A percentile compares a stretch with the other conserved stretches of the same genome.
Conservation (phyloP, 2,888 invertebrate species). For the Spicauda simplicius region DNA sequence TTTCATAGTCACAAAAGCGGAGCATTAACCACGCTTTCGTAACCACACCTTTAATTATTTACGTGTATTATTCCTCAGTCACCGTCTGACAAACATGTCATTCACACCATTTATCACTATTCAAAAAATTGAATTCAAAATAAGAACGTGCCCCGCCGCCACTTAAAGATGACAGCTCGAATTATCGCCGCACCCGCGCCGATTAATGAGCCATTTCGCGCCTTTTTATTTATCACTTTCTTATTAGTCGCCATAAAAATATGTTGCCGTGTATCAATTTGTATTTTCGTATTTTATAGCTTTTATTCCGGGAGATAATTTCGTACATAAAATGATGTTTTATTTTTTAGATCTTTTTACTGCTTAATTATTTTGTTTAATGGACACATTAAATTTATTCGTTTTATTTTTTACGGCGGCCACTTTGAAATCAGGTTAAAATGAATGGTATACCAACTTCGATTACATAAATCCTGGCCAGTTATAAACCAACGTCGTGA, state of each 20-base stretch:
- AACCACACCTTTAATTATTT: slow-evolving; percentile 27
- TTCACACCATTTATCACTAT: slow-evolving; percentile 55
- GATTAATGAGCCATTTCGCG: slow-evolving; percentile 78
- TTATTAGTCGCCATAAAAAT: slow-evolving; percentile 59
- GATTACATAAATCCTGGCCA: background rate
- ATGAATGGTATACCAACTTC: background rate
- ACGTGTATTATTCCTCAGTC: slow-evolving; percentile 39
- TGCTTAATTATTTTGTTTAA: slow-evolving; percentile 5
- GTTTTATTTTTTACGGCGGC: background rate
- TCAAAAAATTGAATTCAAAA: slow-evolving; percentile 51
- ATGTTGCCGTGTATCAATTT: slow-evolving; percentile 50
- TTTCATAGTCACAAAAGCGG: slow-evolving; percentile 22
- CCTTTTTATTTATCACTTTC: slow-evolving; percentile 70
- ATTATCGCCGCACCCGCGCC: slow-evolving; percentile 58
- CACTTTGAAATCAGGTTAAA: background rate
- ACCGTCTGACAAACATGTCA: slow-evolving; percentile 43
- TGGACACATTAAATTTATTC: background rate
- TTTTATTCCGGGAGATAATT: background rate
- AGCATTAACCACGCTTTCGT: slow-evolving; percentile 34
- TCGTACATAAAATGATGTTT: background rate
- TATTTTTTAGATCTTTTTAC: background rate
- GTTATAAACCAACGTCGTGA: background rate
- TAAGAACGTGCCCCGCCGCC: slow-evolving; percentile 53
- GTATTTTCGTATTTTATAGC: slow-evolving; percentile 48
- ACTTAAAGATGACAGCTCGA: slow-evolving; percentile 69